Base-by-base conservation (phyloP, 2,888 invertebrate genomes). In the Sminthurides aquaticus region DNA sequence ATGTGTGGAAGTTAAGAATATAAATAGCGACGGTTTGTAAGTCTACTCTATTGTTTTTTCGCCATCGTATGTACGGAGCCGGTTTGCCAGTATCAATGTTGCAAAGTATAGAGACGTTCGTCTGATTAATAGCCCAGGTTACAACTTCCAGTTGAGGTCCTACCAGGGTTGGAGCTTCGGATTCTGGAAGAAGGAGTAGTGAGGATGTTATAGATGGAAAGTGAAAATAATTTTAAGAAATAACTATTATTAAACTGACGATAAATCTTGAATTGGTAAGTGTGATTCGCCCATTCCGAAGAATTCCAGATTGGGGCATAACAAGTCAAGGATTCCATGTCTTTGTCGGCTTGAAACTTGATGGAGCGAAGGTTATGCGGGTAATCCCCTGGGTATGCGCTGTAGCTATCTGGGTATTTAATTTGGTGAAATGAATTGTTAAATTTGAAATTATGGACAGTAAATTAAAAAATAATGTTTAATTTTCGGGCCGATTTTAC, bases 251-350 rank as follows among this genome's bases (percentile, higher is more conserved):
- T 52, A 24, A 3, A 11, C 57, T 63, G 15, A 63, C 63, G 63
- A 28, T 57, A 58, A 24, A 63, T 63, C n/a, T 58, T 58, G 3
- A 74, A 28, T 18, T 43, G 3, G 20, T 68, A 55, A 5, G 60
- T 58, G 43, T 68, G 69, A 26, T 66, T 67, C 8, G 55, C 65
- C 71, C 71, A 74, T 5, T 67, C 69, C 0, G 70, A 67, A 0
- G 72, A 62, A 58, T 74, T 74, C 74, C 74, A 74, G 15, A 74
- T 63, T 26, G 74, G 74, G 28, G 72, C 74, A 52, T 64, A 67
- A 52, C 74, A 74, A 8, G 54, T 65, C 1, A 71, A 18, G 2
- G 61, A 55, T 49, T 67, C 57, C 54, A 74, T 64, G 1, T 67
- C 65, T 18, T 27, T 1, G 18, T 62, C 62, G 3, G 70, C 69